Percentiles rank a stretch among this genome's conserved stretches.
phyloP scores from a whole-genome alignment of 2,888 invertebrate species.

The Oligia fasciuncula region DNA sequence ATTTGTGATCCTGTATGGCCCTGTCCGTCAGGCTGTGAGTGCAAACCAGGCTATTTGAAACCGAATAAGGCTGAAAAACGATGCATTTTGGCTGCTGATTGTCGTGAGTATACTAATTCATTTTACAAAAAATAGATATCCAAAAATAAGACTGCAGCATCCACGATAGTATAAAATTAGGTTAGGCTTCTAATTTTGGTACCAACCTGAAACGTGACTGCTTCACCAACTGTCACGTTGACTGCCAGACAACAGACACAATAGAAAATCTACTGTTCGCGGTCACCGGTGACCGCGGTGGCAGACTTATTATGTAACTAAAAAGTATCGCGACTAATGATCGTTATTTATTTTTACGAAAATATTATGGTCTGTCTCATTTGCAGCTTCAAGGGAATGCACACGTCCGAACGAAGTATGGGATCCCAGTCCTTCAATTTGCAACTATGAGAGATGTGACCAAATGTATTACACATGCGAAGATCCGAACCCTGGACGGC shows the following conservation, averaged over 20 bases:
- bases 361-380: background rate
- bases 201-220: background rate
- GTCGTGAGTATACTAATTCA: slow-evolving; percentile 67
- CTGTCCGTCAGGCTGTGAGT: slow-evolving; percentile 74
- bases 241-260: too few species aligned
- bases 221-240: background rate
- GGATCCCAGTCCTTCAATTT: slow-evolving; percentile 66
- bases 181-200: background rate
- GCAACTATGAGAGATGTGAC: slow-evolving; percentile 67
- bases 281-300: too few species aligned
- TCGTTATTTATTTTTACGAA: too few species aligned
- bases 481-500: slow-evolving; percentile 46
- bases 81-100: slow-evolving; percentile 52
- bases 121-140: background rate
- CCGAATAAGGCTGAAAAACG: slow-evolving; percentile 2
- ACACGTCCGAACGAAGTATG: slow-evolving; percentile 72
- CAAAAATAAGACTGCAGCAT: background rate
- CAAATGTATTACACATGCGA: slow-evolving; percentile 57
- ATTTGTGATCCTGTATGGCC: slow-evolving; percentile 70
- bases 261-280: too few species aligned
- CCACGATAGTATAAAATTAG: background rate
- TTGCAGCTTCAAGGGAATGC: slow-evolving; percentile 70
- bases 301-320: background rate
- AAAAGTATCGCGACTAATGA: background rate
- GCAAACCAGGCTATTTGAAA: slow-evolving; percentile 67